Percentiles rank a stretch among this genome's conserved stretches.
These are phyloP conservation scores for Semotilus atromaculatus DNA, from an alignment of 2,797 vertebrate genomes.

Conservation along the genomic window DNA sequence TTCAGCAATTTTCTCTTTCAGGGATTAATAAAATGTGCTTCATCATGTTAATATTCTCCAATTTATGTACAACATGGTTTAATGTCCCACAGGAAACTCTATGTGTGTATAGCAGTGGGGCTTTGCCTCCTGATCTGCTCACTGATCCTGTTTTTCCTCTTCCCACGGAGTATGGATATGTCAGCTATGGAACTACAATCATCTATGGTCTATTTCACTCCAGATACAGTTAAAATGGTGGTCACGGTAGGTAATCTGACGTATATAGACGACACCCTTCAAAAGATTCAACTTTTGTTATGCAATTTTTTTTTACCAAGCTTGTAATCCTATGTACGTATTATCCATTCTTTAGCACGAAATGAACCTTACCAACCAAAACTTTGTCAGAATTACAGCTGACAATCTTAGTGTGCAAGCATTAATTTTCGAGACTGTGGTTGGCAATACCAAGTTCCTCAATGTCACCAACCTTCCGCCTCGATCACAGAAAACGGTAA, in stretches of 20 bases:
- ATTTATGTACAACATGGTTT: neutral
- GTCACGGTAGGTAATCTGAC: constrained; percentile 75
- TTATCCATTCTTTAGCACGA: constrained; percentile 75
- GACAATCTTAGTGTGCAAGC: constrained; percentile 78
- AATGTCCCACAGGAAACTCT: constrained; percentile 80
- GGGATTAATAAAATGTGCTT: neutral
- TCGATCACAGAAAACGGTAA: constrained; percentile 78
- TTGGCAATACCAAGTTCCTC: constrained; percentile 74
- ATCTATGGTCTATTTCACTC: constrained; percentile 74
- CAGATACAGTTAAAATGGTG: constrained; percentile 69
- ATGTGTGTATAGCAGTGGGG: constrained; percentile 80
- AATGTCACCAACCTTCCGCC: constrained; percentile 75
- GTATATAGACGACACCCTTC: neutral
- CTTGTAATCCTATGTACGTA: constrained; percentile 21
- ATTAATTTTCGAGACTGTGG: constrained; percentile 74
- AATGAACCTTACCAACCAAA: constrained; percentile 86
- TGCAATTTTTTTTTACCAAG: neutral
- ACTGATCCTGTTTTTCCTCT: constrained; percentile 86
- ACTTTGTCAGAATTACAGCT: constrained; percentile 80
- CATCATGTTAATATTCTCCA: neutral
- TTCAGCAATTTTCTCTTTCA: neutral
- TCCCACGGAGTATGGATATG: constrained; percentile 82
- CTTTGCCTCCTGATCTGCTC: constrained; percentile 78
- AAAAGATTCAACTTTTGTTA: neutral
- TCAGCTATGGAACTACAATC: constrained; percentile 81